Base-by-base conservation (phyloP, 1,140 invertebrate species). In the Ephestia elutella region DNA sequence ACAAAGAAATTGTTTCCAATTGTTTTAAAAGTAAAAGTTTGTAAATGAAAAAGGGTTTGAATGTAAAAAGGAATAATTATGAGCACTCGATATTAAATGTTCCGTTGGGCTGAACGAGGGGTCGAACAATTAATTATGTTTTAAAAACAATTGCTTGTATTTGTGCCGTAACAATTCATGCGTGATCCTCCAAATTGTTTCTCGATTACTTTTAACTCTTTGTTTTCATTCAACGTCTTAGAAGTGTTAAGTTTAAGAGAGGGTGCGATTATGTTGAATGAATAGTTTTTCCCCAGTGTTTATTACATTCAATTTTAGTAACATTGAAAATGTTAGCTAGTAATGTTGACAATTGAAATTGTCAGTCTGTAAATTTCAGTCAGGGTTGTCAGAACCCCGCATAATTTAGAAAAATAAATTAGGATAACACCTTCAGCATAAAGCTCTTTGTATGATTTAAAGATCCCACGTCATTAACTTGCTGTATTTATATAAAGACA, bases 71-170 rank as follows among this genome's bases (percentile, higher is more conserved):
- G 73, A 88, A 87, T 87, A 86, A 86, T 85, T 87, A 87, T 81
- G 84, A 86, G 78, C 82, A 80, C 79, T 87, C 84, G 70, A 87
- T 86, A 89, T 86, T 87, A 86, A 86, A 89, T 86, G 84, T 86
- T 86, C 79, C 83, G 84, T 84, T 82, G 80, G 75, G 65, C 66
- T 71, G 75, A 70, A 68, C 78, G 78, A 86, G 78, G 83, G 83
- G 84, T 79, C 76, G 78, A 78, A 80, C 71, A 87, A 88, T 86
- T 87, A 86, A 87, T 88, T 86, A 86, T 81, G 83, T 86, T 88
- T 86, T 86, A 83, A 88, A 88, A 88, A 88, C 86, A 88, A 88
- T 88, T 76, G 78, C 75, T 80, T 86, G 84, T 84, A 88, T 88
- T 88, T 86, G 82, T 86, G 70, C 64, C 68, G 80, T 70, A 75